Base-by-base conservation (phyloP, 2,113 vertebrate genomes). In the Eretmochelys imbricata region DNA sequence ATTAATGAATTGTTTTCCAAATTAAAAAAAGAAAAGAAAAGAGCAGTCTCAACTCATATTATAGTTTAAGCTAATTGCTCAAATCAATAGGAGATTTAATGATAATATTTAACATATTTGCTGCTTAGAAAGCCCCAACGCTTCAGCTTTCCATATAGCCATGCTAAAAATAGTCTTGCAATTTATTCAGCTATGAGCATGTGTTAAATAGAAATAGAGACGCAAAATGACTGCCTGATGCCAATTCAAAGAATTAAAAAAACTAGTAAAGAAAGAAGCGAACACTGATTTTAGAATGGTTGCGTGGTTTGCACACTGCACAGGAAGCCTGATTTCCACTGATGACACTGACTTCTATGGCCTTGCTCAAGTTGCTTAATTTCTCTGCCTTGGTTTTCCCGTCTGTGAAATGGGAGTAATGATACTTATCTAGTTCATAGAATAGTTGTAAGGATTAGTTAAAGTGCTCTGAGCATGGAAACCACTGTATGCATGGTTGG, bases 1-100 rank as follows among this genome's bases (percentile, higher is more conserved):
- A 92, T 78, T 89, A 89, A 91, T 86, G 72, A 91, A 75, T 95
- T 92, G 50, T 93, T 96, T 91, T 75, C 78, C 17, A 54, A 93
- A n/a, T 84, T 95, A 90, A 31, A 31, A 94, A 96, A 93, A 83
- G 82, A 53, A 53, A 53, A 53, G 14, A 55, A 55, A 55, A 55
- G 79, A 42, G n/a, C 65, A 53, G 22, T 10, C 54, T 94, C 19
- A 79, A 24, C 59, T 76, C 54, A 8, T 31, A 65, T 20, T 38
- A 46, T 25, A 51, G 65, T 69, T 76, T 96, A 83, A 75, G 55
- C 91, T 80, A 94, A 91, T 90, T 84, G 80, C 53, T 85, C 50
- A 85, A 89, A 93, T 96, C 93, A 75, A 69, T 72, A 91, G 75
- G 81, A 92, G 84, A 84, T 79, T 65, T 81, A 91, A 80, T 90